A percentile compares a stretch with the other conserved stretches of the same genome.
Conservation (phyloP, 2,888 invertebrate species). For the Andrena bicolor region DNA sequence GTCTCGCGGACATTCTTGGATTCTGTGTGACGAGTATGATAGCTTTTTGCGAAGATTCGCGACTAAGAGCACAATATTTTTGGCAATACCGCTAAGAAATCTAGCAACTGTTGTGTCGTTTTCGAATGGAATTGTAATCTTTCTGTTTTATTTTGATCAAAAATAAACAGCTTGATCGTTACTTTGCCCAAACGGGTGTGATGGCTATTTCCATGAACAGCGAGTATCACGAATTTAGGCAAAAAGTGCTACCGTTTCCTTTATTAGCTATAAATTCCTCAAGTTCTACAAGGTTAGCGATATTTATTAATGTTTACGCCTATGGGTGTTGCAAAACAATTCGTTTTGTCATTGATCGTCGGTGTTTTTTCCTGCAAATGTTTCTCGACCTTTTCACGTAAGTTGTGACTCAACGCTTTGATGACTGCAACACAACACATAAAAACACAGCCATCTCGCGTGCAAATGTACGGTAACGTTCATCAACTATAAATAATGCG, state of each 20-base stretch:
- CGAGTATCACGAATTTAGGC: background rate
- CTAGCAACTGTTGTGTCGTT: constrained; percentile 6
- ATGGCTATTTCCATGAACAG: background rate
- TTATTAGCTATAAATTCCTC: background rate
- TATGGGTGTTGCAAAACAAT: background rate
- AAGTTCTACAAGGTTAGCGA: no score
- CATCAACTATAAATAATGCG: no score
- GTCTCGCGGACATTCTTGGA: no score
- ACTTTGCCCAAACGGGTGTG: background rate
- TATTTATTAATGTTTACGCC: background rate
- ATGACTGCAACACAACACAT: background rate
- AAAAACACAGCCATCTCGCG: no score
- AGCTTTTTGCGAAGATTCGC: background rate
- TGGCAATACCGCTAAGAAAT: constrained; percentile 1
- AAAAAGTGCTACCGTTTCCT: background rate
- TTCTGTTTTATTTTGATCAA: background rate
- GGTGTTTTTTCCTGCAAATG: constrained; percentile 10
- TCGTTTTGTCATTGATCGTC: constrained; percentile 1
- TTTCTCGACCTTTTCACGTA: background rate
- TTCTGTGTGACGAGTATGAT: no score
- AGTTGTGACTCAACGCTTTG: constrained; percentile 1
- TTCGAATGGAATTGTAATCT: constrained; percentile 1
- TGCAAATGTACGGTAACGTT: no score
- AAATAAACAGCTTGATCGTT: constrained; percentile 20
- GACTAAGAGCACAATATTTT: constrained; percentile 9